phyloP scores from a whole-genome alignment of 1,140 invertebrate species.

The Lucilia sericata region DNA sequence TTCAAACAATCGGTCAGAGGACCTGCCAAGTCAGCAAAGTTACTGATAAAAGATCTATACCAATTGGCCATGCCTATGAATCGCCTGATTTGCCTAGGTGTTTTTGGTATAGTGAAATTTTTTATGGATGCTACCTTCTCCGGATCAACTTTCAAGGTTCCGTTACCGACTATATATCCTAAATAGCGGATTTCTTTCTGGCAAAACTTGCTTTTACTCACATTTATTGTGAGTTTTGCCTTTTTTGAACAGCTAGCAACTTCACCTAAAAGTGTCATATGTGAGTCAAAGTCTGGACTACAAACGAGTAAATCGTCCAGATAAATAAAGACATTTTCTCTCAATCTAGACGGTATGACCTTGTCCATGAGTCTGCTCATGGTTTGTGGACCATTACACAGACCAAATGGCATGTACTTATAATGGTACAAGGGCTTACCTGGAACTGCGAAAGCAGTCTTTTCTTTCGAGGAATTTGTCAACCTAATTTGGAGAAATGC shows the following conservation, averaged over 20 bases:
- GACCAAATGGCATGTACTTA: conserved; percentile 49
- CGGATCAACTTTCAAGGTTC: conserved; percentile 56
- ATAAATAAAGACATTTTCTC: conserved; percentile 45
- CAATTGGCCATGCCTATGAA: conserved; percentile 68
- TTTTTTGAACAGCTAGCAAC: conserved; percentile 49
- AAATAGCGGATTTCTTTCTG: conserved; percentile 52
- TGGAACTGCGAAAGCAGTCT: conserved; percentile 64
- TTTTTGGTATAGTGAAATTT: conserved; percentile 44
- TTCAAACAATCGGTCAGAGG: conserved; percentile 53
- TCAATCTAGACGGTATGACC: conserved; percentile 37
- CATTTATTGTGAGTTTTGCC: conserved; percentile 52
- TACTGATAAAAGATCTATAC: conserved; percentile 62
- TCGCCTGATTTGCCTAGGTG: conserved; percentile 61
- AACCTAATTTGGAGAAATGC: conserved; percentile 54
- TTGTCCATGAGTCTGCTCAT: conserved; percentile 48
- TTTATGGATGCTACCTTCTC: conserved; percentile 51
- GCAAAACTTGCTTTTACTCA: conserved; percentile 49
- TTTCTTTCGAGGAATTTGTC: conserved; percentile 50
- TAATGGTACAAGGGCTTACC: conserved; percentile 57
- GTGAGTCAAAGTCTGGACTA: conserved; percentile 60
- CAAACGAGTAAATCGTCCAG: conserved; percentile 63
- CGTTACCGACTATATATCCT: conserved; percentile 51
- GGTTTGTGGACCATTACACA: conserved; percentile 47
- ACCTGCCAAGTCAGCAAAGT: conserved; percentile 56
- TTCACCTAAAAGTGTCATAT: conserved; percentile 53